phyloP scores from a whole-genome alignment of 2,888 invertebrate species.

The Sisyra nigra region DNA sequence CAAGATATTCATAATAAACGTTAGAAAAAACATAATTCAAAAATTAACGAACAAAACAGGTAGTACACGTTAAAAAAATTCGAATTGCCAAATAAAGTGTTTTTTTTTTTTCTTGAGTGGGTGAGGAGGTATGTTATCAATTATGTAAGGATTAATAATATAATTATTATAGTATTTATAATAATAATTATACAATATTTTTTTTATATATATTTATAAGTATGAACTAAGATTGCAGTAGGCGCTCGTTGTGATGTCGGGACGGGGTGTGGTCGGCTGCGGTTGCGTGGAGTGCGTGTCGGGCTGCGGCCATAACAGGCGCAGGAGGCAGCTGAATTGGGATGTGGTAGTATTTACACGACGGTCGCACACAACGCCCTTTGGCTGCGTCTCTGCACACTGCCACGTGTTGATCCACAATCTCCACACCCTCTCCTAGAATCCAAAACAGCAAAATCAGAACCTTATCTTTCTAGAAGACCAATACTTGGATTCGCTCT shows the following conservation, averaged over 20 bases:
- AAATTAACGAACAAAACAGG: no score
- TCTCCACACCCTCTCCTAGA: constrained; percentile 86
- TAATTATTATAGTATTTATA: no score
- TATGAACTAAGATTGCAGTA: constrained; percentile 14
- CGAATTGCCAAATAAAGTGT: no score
- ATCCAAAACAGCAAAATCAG: constrained; percentile 17
- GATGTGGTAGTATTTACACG: constrained; percentile 97
- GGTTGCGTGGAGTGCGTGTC: constrained; percentile 15
- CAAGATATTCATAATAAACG: no score
- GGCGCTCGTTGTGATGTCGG: constrained; percentile 27
- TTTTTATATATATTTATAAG: constrained; percentile 3
- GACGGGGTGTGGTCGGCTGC: constrained; percentile 25
- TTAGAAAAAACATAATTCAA: no score
- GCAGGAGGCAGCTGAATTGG: constrained; percentile 80
- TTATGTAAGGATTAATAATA: no score
- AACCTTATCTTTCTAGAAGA: no score
- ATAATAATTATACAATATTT: neutral
- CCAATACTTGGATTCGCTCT: no score
- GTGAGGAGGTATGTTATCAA: no score
- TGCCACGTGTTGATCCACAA: constrained; percentile 88
- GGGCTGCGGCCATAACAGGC: constrained; percentile 47
- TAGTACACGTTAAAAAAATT: no score
- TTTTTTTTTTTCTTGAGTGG: no score
- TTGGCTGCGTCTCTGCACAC: constrained; percentile 93
- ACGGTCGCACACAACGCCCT: constrained; percentile 81